Evolutionary conservation across 2,113 vertebrate species (phyloP).

Genomic region (Aegithalos caudatus): DNA sequence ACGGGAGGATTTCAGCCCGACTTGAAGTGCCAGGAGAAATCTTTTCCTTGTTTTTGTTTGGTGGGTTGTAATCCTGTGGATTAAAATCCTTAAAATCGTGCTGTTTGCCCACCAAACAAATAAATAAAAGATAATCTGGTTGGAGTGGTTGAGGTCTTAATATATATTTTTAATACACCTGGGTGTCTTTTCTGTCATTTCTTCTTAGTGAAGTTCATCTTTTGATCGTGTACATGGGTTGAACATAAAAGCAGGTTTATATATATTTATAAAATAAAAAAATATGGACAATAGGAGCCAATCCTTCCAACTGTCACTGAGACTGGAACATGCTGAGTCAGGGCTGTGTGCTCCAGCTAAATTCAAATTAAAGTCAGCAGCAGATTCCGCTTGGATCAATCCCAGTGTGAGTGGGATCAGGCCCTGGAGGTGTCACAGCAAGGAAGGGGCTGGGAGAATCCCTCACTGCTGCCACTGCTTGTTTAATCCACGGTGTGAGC

Average conservation of each 20-base stretch:
- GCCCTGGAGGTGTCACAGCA: background rate
- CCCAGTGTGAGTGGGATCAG: accelerated
- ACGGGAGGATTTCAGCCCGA: background rate
- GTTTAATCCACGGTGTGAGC: accelerated
- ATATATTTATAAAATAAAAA: no score
- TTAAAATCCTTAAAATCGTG: background rate
- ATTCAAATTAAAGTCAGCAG: background rate
- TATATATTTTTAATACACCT: background rate
- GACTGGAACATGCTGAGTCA: background rate
- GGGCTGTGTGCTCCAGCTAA: background rate
- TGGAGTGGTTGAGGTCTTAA: background rate
- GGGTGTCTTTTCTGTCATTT: background rate
- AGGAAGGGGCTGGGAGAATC: background rate
- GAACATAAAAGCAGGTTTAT: background rate
- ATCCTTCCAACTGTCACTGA: background rate
- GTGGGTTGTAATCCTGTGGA: background rate
- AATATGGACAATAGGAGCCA: background rate
- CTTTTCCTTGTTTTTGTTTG: background rate
- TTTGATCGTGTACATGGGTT: background rate
- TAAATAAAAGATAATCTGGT: background rate
- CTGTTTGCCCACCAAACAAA: background rate
- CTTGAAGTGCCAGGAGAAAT: background rate
- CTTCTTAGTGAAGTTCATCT: background rate
- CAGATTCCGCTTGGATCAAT: accelerated
- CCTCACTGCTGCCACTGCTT: accelerated